Conservation (phyloP, 2,888 invertebrate species). For the Thereva unica region DNA sequence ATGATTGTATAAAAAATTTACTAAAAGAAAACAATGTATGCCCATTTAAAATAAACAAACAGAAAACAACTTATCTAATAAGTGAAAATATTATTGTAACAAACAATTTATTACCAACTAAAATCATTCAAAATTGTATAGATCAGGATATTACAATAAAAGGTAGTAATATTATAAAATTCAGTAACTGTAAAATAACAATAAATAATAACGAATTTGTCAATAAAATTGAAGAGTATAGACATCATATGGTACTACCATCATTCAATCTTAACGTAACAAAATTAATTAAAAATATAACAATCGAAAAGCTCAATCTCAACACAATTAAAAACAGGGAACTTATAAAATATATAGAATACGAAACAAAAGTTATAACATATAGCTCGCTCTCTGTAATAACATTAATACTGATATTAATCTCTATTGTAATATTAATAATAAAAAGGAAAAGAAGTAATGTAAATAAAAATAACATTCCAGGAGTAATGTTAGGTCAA, state of each 20-base stretch:
- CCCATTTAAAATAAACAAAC: slow-evolving; percentile 5
- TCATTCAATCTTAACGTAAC: no score
- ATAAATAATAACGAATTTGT: slow-evolving; percentile 12
- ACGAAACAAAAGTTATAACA: slow-evolving; percentile 2
- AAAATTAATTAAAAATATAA: no score
- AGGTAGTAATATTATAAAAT: slow-evolving; percentile 16
- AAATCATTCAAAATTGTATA: slow-evolving; percentile 12
- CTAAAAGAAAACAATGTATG: no score
- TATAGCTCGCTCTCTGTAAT: slow-evolving; percentile 1
- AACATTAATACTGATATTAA: slow-evolving; percentile 2
- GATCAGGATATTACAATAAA: slow-evolving; percentile 12
- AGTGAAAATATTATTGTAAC: slow-evolving; percentile 9
- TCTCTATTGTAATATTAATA: no score
- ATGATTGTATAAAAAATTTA: no score
- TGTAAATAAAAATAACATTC: no score
- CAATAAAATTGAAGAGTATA: slow-evolving; percentile 5
- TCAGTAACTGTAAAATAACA: slow-evolving; percentile 4
- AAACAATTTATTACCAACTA: slow-evolving; percentile 4
- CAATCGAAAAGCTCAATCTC: background rate
- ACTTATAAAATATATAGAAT: slow-evolving; percentile 9
- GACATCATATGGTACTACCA: no score
- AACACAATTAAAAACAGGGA: slow-evolving; percentile 6
- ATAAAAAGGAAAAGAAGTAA: no score
- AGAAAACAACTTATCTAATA: background rate
- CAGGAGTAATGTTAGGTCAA: no score